phyloP scores from a whole-genome alignment of 2,113 vertebrate genomes.

The Pseudolaguvia tuberculata region DNA sequence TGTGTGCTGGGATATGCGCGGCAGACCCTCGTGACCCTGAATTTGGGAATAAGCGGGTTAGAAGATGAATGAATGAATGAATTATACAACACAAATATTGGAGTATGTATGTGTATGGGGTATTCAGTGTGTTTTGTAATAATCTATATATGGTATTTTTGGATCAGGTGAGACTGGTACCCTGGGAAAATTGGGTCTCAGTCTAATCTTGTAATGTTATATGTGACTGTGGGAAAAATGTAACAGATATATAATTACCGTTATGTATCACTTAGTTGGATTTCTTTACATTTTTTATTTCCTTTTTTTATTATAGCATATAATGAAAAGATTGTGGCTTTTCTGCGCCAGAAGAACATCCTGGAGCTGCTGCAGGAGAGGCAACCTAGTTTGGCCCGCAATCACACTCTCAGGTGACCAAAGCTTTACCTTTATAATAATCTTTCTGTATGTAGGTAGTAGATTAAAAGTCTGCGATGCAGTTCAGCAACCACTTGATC shows the following conservation, averaged over 20 bases:
- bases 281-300: background rate
- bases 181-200: background rate
- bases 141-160: background rate
- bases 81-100: too few relatives aligned
- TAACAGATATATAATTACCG: background rate
- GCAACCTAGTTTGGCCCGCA: slow-evolving; percentile 88
- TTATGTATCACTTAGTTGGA: background rate
- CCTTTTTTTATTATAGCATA: slow-evolving; percentile 75
- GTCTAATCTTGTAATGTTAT: background rate
- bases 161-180: background rate
- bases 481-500: too few relatives aligned
- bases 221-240: background rate
- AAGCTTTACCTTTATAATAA: background rate
- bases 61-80: too few relatives aligned
- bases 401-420: slow-evolving; percentile 85
- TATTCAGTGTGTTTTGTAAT: background rate
- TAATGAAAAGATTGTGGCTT: slow-evolving; percentile 98
- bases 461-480: too few relatives aligned
- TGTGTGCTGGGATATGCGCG: too few relatives aligned
- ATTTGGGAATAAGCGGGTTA: too few relatives aligned
- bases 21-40: too few relatives aligned
- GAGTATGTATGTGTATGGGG: background rate
- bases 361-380: slow-evolving; percentile 96
- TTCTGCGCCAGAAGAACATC: slow-evolving; percentile 93
- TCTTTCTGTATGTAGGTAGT: too few relatives aligned